phyloP scores from a whole-genome alignment of 2,888 invertebrate genomes.

The Drosophila anceps region DNA sequence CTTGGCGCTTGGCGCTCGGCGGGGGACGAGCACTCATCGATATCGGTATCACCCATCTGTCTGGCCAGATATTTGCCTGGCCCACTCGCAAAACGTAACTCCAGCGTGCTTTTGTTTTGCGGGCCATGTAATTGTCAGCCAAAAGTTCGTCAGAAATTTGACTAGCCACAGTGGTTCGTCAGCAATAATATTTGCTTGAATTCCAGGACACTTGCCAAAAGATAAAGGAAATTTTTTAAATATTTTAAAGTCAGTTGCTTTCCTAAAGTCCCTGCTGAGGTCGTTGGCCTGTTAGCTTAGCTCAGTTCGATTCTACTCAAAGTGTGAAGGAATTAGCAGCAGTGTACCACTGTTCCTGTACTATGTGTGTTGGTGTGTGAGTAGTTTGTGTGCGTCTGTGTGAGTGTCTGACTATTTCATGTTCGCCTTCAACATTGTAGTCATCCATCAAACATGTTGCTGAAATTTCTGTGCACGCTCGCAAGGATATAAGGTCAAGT shows the following conservation, averaged over 20 bases:
- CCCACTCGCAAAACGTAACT: slow-evolving; percentile 3
- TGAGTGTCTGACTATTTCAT: slow-evolving; percentile 23
- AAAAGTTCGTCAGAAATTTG: slow-evolving; percentile 26
- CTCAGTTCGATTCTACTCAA: neutral
- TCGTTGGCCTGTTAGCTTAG: neutral
- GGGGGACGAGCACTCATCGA: slow-evolving; percentile 15
- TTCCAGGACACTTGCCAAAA: neutral
- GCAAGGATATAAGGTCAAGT: slow-evolving; percentile 41
- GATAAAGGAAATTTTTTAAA: neutral
- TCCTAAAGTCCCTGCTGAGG: too few relatives aligned
- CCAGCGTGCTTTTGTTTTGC: slow-evolving; percentile 4
- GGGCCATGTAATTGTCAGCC: slow-evolving; percentile 31
- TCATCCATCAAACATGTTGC: slow-evolving; percentile 51
- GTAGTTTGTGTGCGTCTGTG: too few relatives aligned
- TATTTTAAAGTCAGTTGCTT: neutral
- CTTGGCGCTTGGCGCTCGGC: neutral
- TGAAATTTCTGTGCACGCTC: slow-evolving; percentile 41
- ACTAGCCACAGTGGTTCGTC: slow-evolving; percentile 34
- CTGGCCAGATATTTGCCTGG: slow-evolving; percentile 56
- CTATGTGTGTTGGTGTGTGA: too few relatives aligned
- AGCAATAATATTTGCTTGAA: neutral
- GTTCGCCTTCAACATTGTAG: slow-evolving; percentile 41
- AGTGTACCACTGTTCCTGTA: slow-evolving; percentile 8
- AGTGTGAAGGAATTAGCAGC: neutral
- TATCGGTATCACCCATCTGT: slow-evolving; percentile 58